phyloP scores from a whole-genome alignment of 2,888 invertebrate species.

The Chymomyza procnemis region DNA sequence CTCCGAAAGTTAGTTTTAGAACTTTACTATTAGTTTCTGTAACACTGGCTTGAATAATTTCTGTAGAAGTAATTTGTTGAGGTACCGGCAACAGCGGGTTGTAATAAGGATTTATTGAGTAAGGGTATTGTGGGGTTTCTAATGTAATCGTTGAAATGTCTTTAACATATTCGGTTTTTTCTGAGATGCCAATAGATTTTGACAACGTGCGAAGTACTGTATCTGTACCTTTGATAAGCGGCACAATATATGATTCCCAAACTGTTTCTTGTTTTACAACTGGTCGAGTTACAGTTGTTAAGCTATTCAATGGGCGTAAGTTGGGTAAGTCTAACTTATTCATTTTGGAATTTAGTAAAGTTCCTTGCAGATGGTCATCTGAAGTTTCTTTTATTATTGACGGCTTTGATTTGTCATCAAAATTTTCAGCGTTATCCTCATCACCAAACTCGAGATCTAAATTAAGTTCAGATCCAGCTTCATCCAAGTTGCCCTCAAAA shows the following conservation, averaged over 20 bases:
- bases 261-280: slow-evolving; percentile 87
- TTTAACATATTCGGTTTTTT: slow-evolving; percentile 88
- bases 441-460: slow-evolving; percentile 92
- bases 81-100: slow-evolving; percentile 79
- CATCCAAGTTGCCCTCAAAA: slow-evolving; percentile 91
- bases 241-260: slow-evolving; percentile 90
- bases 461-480: slow-evolving; percentile 92
- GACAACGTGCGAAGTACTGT: slow-evolving; percentile 89
- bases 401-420: slow-evolving; percentile 41
- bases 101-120: slow-evolving; percentile 76
- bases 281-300: slow-evolving; percentile 88
- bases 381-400: slow-evolving; percentile 48
- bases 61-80: slow-evolving; percentile 85
- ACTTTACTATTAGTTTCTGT: slow-evolving; percentile 89
- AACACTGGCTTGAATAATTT: slow-evolving; percentile 88
- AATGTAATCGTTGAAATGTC: slow-evolving; percentile 85
- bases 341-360: slow-evolving; percentile 30
- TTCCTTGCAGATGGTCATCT: slow-evolving; percentile 29
- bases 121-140: slow-evolving; percentile 79
- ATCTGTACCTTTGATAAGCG: slow-evolving; percentile 86
- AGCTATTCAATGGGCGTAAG: slow-evolving; percentile 81
- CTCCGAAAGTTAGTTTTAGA: slow-evolving; percentile 92
- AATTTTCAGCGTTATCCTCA: slow-evolving; percentile 82
- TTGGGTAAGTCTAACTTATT: slow-evolving; percentile 85
- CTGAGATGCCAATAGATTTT: slow-evolving; percentile 87